Base-by-base conservation (phyloP, 2,113 vertebrate species). In the Pseudorhombus dupliciocellatus region DNA sequence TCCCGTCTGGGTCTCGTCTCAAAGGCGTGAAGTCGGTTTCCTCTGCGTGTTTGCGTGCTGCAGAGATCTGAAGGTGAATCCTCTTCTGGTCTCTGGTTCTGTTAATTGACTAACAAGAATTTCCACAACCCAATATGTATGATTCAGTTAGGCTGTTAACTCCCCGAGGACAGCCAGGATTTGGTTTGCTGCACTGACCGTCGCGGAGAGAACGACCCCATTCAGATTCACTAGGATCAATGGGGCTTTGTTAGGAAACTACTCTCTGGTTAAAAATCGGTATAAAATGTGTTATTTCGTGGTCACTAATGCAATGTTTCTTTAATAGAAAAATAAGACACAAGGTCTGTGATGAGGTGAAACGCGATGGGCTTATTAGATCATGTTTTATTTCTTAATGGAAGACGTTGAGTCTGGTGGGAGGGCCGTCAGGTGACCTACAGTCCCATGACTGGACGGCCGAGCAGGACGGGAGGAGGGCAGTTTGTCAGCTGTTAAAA, bases 361-460 rank as follows among this genome's bases (percentile, higher is more conserved):
- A 72, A 51, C 16, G 44, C 54, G n/a, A 14, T 52, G 50, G 59
- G 52, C 78, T 85, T 58, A 85, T 88, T 77, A 48, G 77, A 89
- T 91, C 66, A 72, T 10, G 28, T 28, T 52, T 67, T 42, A 31
- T 70, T 61, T 79, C 53, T 37, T 92, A 91, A 93, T 89, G 78
- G 80, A 69, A 74, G 77, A 76, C 90, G 59, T 77, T 73, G 66
- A 60, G 88, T 77, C 66, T 54, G 78, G 53, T 40, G 37, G 70
- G 70, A 81, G 22, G 77, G 53, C 31, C 40, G 74, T 93, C 88
- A 87, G 73, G 80, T 90, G 88, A 91, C 81, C 68, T 70, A 51
- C 56, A 57, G 84, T 87, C 91, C 65, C 88, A 84, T 92, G 90
- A 91, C 86, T 71, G 2, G 12, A 61, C 48, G 73, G 70, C 51